Percentiles rank a stretch among this genome's conserved stretches.
Evolutionary conservation across 2,797 vertebrate species (phyloP).

Genomic region (Tapirus indicus): DNA sequence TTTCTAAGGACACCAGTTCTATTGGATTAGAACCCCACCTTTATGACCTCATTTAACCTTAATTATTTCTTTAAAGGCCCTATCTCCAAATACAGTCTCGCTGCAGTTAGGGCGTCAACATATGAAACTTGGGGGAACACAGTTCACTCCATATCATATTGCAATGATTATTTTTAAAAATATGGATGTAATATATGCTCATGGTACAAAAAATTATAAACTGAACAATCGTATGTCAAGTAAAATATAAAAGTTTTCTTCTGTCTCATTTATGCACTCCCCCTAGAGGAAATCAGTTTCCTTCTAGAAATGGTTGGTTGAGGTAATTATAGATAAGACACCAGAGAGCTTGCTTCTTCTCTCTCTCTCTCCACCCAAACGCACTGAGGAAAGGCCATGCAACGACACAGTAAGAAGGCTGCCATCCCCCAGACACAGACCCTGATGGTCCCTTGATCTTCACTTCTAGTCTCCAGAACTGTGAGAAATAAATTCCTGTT

Average conservation of each 20-base stretch:
- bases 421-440: background rate
- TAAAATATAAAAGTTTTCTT: background rate
- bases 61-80: background rate
- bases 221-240: background rate
- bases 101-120: background rate
- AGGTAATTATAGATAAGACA: background rate
- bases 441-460: background rate
- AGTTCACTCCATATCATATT: background rate
- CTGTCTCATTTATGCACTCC: background rate
- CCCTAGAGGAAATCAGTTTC: background rate
- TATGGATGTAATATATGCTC: background rate
- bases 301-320: background rate
- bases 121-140: background rate
- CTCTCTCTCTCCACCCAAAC: background rate
- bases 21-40: background rate
- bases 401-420: background rate
- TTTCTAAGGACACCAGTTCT: background rate
- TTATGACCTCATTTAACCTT: background rate
- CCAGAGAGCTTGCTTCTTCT: background rate
- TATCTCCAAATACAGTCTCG: background rate
- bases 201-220: background rate
- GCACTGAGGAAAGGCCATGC: background rate
- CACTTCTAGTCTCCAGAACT: background rate
- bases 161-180: background rate
- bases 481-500: background rate